A percentile compares a stretch with the other conserved stretches of the same genome.
These are phyloP conservation scores for Drosophila neonasuta DNA, from an alignment of 2,888 invertebrate genomes.

Conservation along the genomic window DNA sequence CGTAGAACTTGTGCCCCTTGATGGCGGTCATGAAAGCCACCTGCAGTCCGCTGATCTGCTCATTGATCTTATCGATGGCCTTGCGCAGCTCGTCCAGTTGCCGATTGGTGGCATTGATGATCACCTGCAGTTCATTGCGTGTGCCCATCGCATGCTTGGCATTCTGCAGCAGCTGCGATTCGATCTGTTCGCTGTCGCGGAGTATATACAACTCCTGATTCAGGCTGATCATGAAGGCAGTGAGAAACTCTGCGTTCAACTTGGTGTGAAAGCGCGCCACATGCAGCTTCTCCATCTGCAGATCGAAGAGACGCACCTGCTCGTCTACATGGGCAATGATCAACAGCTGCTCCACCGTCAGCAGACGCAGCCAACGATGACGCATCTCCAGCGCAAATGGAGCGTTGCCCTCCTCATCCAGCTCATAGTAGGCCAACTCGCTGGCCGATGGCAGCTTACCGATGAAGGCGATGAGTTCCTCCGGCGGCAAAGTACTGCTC, in stretches of 20 bases:
- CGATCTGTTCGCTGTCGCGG: constrained; percentile 88
- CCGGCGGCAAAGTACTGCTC: constrained; percentile 30
- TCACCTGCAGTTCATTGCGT: constrained; percentile 82
- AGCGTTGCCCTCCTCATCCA: constrained; percentile 34
- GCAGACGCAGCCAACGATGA: constrained; percentile 80
- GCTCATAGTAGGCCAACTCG: constrained; percentile 62
- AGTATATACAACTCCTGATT: constrained; percentile 89
- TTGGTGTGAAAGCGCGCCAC: constrained; percentile 85
- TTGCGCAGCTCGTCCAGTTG: constrained; percentile 76
- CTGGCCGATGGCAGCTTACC: constrained; percentile 42
- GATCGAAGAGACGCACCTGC: constrained; percentile 86
- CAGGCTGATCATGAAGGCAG: constrained; percentile 86
- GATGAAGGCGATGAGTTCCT: constrained; percentile 44
- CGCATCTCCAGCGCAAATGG: constrained; percentile 67
- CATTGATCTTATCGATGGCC: constrained; percentile 77
- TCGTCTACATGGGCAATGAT: constrained; percentile 85
- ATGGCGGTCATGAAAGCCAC: constrained; percentile 85
- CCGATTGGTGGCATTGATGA: constrained; percentile 72
- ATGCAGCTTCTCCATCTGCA: constrained; percentile 84
- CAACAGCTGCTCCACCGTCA: constrained; percentile 86
- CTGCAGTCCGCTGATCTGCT: constrained; percentile 83
- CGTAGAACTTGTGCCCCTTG: constrained; percentile 89
- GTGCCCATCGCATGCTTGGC: constrained; percentile 84
- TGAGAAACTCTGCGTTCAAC: constrained; percentile 84
- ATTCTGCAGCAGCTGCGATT: constrained; percentile 85